phyloP scores from a whole-genome alignment of 1,140 invertebrate genomes.

The Drosophila santomea region DNA sequence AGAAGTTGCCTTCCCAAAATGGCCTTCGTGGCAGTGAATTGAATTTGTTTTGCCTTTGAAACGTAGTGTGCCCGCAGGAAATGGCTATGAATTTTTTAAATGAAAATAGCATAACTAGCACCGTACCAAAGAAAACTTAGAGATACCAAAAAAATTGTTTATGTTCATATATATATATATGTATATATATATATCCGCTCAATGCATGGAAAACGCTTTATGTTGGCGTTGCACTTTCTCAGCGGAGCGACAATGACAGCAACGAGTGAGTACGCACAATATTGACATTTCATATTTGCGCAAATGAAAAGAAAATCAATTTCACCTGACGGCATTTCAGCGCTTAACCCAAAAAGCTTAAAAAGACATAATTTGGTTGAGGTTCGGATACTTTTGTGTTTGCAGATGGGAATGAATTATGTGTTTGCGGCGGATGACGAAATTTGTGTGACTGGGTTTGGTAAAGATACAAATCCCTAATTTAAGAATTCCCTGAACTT shows the following conservation, averaged over 20 bases:
- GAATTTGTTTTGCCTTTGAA: conserved; percentile 64
- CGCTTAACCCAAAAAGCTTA: conserved; percentile 75
- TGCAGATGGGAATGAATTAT: neutral
- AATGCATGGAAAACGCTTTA: conserved; percentile 39
- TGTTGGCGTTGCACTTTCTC: conserved; percentile 75
- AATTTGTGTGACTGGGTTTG: neutral
- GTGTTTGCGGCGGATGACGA: neutral
- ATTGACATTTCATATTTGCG: conserved; percentile 84
- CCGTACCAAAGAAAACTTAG: conserved; percentile 20
- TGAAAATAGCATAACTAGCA: conserved; percentile 47
- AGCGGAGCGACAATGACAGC: conserved; percentile 37
- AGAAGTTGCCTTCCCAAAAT: neutral
- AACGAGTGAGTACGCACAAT: conserved; percentile 68
- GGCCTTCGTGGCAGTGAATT: conserved; percentile 64
- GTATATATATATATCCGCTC: conserved; percentile 18
- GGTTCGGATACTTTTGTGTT: conserved; percentile 25
- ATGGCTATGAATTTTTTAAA: conserved; percentile 70
- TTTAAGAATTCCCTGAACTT: neutral
- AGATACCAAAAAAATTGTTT: conserved; percentile 17
- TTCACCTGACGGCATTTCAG: conserved; percentile 81
- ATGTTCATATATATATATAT: neutral
- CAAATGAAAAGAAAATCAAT: conserved; percentile 85
- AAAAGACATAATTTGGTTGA: conserved; percentile 34
- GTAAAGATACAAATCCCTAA: neutral
- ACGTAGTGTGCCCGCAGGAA: conserved; percentile 45